Conservation (phyloP, 1,140 invertebrate species). For the Rhopalosiphum maidis region DNA sequence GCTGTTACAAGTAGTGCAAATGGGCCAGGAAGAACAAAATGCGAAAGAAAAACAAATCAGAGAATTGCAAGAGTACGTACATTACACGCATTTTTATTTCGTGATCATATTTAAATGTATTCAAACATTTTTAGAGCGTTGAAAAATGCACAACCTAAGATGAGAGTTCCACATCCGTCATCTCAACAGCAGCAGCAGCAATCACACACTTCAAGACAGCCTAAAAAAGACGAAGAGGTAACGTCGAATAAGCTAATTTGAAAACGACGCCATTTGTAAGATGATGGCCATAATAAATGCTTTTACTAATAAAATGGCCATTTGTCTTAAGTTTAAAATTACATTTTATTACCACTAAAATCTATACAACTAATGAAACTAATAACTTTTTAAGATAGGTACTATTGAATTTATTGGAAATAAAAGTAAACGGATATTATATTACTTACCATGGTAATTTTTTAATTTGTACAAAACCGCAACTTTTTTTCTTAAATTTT, state of each 20-base stretch:
- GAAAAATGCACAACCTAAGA: constrained; percentile 65
- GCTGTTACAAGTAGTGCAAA: constrained; percentile 88
- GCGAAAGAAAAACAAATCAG: constrained; percentile 93
- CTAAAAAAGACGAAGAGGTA: constrained; percentile 62
- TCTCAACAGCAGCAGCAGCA: constrained; percentile 60
- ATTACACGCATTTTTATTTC: constrained; percentile 13
- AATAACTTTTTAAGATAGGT: background rate
- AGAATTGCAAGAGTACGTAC: constrained; percentile 91
- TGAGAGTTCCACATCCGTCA: constrained; percentile 60
- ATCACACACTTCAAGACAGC: constrained; percentile 61
- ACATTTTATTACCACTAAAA: background rate
- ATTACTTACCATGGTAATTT: background rate
- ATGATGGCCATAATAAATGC: background rate
- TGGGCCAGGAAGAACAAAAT: constrained; percentile 94
- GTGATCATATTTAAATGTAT: constrained; percentile 25
- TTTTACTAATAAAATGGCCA: background rate
- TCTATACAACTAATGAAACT: background rate
- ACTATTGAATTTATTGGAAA: background rate
- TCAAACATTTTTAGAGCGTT: constrained; percentile 62
- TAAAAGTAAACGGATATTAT: background rate
- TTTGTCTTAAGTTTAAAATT: background rate
- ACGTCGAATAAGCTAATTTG: background rate
- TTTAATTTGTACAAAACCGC: too few relatives aligned
- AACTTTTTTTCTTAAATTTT: background rate
- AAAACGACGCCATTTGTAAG: background rate